Percentiles rank a stretch among this genome's conserved stretches.
Evolutionary conservation across 2,888 invertebrate genomes (phyloP).

Genomic region (Ditylenchus weischeri): DNA sequence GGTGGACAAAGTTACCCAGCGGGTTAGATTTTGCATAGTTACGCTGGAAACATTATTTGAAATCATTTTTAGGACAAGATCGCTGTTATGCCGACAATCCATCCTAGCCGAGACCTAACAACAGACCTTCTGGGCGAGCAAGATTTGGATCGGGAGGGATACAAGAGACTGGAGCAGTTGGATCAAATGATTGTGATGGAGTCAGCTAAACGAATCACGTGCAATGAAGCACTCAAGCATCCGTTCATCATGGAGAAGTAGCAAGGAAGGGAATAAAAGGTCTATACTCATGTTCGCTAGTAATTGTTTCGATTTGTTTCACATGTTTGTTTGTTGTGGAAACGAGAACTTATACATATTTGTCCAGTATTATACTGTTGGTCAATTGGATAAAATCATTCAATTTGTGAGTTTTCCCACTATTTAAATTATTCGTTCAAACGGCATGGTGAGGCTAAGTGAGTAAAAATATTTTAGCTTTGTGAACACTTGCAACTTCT

Average conservation of each 20-base stretch:
- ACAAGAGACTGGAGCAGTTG: constrained; percentile 59
- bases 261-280: no score
- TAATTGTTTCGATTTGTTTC: no score
- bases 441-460: no score
- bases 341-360: no score
- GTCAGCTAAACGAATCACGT: constrained; percentile 86
- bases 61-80: constrained; percentile 80
- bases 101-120: constrained; percentile 78
- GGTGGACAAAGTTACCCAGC: constrained; percentile 92
- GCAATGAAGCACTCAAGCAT: constrained; percentile 94
- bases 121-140: constrained; percentile 83
- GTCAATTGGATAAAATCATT: no score
- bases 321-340: no score
- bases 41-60: neutral
- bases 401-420: no score
- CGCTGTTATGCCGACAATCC: constrained; percentile 80
- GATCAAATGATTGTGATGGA: constrained; percentile 99
- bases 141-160: constrained; percentile 62
- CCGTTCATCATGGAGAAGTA: constrained; percentile 80
- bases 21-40: constrained; percentile 74
- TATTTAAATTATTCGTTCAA: no score
- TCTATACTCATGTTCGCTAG: no score
- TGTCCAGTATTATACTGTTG: no score
- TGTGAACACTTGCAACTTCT: no score
- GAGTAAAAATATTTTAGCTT: no score